phyloP scores from a whole-genome alignment of 2,113 vertebrate genomes.

The Condylura cristata region DNA sequence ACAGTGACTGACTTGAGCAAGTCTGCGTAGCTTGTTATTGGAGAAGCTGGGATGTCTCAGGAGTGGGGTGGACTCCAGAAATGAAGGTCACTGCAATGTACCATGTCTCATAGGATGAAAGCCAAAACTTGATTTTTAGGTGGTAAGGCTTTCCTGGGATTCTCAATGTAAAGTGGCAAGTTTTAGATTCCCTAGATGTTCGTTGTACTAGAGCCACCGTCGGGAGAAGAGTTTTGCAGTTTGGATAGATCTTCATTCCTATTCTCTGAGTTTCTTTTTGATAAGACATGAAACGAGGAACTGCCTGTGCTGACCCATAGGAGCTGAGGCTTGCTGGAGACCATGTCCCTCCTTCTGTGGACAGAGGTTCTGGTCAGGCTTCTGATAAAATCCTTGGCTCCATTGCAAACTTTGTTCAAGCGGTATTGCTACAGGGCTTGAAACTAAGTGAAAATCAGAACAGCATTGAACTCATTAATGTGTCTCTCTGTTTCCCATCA shows the following conservation, averaged over 20 bases:
- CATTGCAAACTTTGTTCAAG: not conserved
- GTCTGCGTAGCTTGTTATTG: not conserved
- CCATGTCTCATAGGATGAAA: not conserved
- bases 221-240: not conserved
- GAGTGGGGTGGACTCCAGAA: not conserved
- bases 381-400: not conserved
- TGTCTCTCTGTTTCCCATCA: not conserved
- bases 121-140: not conserved
- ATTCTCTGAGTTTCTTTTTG: not conserved
- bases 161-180: not conserved
- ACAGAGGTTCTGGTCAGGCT: not conserved
- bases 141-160: not conserved
- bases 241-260: not conserved
- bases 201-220: not conserved
- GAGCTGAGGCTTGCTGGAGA: fast-evolving
- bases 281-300: not conserved
- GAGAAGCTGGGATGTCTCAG: not conserved
- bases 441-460: not conserved
- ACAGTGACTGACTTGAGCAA: not conserved
- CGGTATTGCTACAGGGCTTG: not conserved
- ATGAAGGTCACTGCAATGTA: fast-evolving
- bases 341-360: fast-evolving
- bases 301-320: not conserved
- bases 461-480: not conserved
- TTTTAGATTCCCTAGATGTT: not conserved